Evolutionary conservation across 2,888 invertebrate species (phyloP), one percentile per base, ranked within the genome.

Genomic region (Dynastes hyllus): DNA sequence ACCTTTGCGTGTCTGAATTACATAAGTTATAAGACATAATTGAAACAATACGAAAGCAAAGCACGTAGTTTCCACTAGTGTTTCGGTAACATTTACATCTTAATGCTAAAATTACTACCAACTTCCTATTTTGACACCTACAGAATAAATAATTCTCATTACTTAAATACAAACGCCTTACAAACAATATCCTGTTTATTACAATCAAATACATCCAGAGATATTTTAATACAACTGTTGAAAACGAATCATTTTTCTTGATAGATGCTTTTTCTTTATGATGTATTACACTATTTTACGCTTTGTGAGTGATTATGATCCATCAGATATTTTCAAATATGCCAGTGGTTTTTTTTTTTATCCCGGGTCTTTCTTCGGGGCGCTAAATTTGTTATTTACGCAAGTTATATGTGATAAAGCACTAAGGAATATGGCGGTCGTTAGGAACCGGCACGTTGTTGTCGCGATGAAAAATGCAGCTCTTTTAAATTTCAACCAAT

Each of bases 51-150:
- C 11, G 58, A 40, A 67, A 66, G 3, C 66, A 65, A 65, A 16
- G 16, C 53, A 67, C 76, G 76, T 76, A 50, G 16, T 11, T n/a
- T 76, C 8, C 53, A 51, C 11, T 61, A 75, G 45, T 69, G 61
- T 61, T 61, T 75, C 61, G 61, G 61, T 55, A 61, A 61, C 40
- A 61, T 75, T 75, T 61, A 75, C 45, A 75, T 75, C 40, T 75
- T 75, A 75, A 75, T 45, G 40, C 45, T 11, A 61, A 75, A 61
- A 61, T 75, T 75, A 75, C 45, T 29, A 75, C 50, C 58, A n/a
- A 45, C 73, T 75, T 61, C 73, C 73, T 29, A 71, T 37, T 37
- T 40, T 13, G 27, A 75, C 29, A 45, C 40, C 27, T 71, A 61
- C 22, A 29, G 73, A 75, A 75, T 75, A 61, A 45, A 22, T 50